Evolutionary conservation across 2,888 invertebrate species (phyloP), one percentile per base, ranked within the genome.

Genomic region (Meiosimyza decipiens): DNA sequence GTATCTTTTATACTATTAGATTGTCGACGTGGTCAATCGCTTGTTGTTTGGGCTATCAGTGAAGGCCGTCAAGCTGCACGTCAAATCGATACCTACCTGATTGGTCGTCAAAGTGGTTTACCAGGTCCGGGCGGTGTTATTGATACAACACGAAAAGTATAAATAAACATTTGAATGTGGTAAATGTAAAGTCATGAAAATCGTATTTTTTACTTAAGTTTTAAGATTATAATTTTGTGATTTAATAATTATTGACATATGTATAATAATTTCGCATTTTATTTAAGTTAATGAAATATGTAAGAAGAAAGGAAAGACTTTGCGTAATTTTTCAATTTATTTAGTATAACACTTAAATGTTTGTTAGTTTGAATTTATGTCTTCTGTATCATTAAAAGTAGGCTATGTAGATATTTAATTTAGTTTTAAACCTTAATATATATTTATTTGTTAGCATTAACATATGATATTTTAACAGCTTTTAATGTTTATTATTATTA

Each of bases 1-100:
- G 52, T 60, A 40, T 70, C 75, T 7, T 50, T 15, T 13, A 51
- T 71, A 11, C 15, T 72, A 75, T 0, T 85, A 96, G 99, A 99
- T 90, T 99, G 99, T 86, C 94, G 98, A 51, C 92, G 99, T 80
- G 99, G 99, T n/a, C 99, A 99, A 85, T 98, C 98, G 0, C 89
- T 99, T 72, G 98, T 99, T 6, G 99, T 99, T 11, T 99, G 98
- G 96, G 99, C 99, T 22, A 99, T 99, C 77, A 91, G 95, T 0
- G 99, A 99, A 87, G 99, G 99, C 2, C 91, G 99, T n/a, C 98
- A 97, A 88, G 98, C 98, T 11, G 99, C 99, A 15, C 90, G 97
- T 59, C 95, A 96, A 80, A 93, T 99, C 3, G 99, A 99, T 86
- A 89, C 92, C 70, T 94, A 91, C 87, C 91, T 99, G 16, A 92